A percentile compares a stretch with the other conserved stretches of the same genome.
phyloP scores from a whole-genome alignment of 2,888 invertebrate species.

The Ophion ellenae region DNA sequence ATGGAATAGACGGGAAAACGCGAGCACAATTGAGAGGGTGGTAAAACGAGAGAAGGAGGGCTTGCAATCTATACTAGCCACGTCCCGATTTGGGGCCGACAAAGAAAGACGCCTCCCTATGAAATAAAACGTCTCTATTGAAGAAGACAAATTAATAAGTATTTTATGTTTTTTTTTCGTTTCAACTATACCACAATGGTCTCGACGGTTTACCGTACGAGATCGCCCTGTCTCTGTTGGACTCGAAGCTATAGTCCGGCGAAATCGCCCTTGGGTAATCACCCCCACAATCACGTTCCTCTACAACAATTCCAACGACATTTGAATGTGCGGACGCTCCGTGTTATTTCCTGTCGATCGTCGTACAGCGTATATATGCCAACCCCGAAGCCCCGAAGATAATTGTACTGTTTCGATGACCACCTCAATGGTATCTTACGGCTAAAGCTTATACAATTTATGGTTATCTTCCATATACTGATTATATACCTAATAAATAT shows the following conservation, averaged over 20 bases:
- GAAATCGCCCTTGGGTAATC: conserved; percentile 44
- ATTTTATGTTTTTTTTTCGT: conserved; percentile 80
- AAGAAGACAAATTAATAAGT: conserved; percentile 81
- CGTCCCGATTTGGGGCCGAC: conserved; percentile 77
- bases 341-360: conserved; percentile 49
- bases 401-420: conserved; percentile 46
- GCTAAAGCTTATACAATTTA: conserved; percentile 16
- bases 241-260: conserved; percentile 37
- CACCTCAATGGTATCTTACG: conserved; percentile 50
- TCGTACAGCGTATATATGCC: background rate
- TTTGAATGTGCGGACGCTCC: conserved; percentile 24
- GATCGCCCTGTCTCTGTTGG: conserved; percentile 31
- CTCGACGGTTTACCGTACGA: conserved; percentile 49
- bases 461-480: too few species aligned
- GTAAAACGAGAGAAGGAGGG: conserved; percentile 45
- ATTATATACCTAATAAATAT: too few species aligned
- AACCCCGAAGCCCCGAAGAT: conserved; percentile 23
- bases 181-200: conserved; percentile 75
- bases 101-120: conserved; percentile 76
- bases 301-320: conserved; percentile 43
- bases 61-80: conserved; percentile 68
- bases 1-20: conserved; percentile 28
- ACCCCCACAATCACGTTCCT: conserved; percentile 43
- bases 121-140: conserved; percentile 82
- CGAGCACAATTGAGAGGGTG: conserved; percentile 39